Conservation (phyloP, 1,140 invertebrate genomes). For the Pygmarrhopalites habei region DNA sequence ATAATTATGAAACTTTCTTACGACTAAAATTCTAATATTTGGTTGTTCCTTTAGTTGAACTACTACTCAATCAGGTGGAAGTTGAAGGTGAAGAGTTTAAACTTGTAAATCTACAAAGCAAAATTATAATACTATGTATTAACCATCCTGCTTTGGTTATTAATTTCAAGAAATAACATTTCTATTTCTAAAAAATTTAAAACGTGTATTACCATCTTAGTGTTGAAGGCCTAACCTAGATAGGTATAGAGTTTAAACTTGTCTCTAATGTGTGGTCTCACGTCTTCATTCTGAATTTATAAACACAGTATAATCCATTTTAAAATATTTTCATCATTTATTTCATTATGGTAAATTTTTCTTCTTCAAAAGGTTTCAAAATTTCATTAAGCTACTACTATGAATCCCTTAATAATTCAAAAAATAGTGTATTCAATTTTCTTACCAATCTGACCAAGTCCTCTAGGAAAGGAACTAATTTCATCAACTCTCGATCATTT, state of each 20-base stretch:
- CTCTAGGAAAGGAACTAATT: slow-evolving; percentile 88
- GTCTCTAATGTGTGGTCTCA: slow-evolving; percentile 79
- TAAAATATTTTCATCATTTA: background rate
- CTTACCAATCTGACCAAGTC: slow-evolving; percentile 67
- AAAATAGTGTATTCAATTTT: background rate
- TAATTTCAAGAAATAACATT: too few species aligned
- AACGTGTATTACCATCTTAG: too few species aligned
- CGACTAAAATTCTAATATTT: too few species aligned
- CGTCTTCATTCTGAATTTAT: slow-evolving; percentile 74
- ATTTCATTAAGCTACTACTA: background rate
- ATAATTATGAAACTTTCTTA: too few species aligned
- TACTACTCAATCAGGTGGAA: too few species aligned
- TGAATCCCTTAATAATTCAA: background rate
- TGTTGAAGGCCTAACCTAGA: too few species aligned
- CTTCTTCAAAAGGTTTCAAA: background rate
- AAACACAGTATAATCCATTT: slow-evolving; percentile 22
- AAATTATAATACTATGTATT: too few species aligned
- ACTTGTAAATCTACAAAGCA: too few species aligned
- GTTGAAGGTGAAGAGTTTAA: too few species aligned
- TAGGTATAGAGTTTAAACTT: slow-evolving; percentile 82
- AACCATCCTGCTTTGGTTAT: too few species aligned
- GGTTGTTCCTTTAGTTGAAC: too few species aligned
- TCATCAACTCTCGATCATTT: slow-evolving; percentile 82
- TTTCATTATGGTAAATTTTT: background rate
- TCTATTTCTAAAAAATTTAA: too few species aligned